Evolutionary conservation across 2,797 vertebrate species (phyloP).

Genomic region (Hippocampus kuda): DNA sequence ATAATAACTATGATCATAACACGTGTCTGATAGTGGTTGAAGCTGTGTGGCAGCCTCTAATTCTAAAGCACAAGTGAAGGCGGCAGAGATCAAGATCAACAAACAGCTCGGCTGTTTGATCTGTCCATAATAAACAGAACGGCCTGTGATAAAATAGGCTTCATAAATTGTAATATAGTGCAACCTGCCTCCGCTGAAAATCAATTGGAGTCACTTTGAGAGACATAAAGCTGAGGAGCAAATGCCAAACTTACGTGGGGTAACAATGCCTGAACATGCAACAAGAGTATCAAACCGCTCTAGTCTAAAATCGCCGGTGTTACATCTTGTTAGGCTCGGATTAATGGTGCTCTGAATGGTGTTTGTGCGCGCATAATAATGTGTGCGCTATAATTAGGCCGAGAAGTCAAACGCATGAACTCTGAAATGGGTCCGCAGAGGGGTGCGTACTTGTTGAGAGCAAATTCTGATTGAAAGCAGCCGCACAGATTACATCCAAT

Average conservation of each 20-base stretch:
- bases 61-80: not conserved
- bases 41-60: not conserved
- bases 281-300: constrained; percentile 23
- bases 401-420: constrained; percentile 28
- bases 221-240: constrained; percentile 30
- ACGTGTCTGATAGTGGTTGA: too few relatives aligned
- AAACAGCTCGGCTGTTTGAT: constrained; percentile 8
- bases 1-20: too few relatives aligned
- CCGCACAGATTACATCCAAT: constrained; percentile 16
- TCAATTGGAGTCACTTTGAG: constrained; percentile 27
- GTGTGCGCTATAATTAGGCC: constrained; percentile 44
- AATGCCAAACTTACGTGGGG: constrained; percentile 49
- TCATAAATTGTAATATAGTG: constrained; percentile 15
- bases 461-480: constrained; percentile 39
- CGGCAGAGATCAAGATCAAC: not conserved
- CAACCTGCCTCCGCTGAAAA: constrained; percentile 32
- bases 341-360: constrained; percentile 26
- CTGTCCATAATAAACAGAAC: constrained; percentile 40
- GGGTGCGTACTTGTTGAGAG: constrained; percentile 24
- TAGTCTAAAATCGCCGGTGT: constrained; percentile 22
- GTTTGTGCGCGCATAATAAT: constrained; percentile 24
- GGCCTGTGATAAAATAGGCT: constrained; percentile 38
- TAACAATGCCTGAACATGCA: constrained; percentile 23
- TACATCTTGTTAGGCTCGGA: constrained; percentile 26
- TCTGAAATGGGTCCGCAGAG: constrained; percentile 36